Percentiles rank a stretch among this genome's conserved stretches.
Conservation (phyloP, 2,888 invertebrate genomes). For the Ophraella communa region DNA sequence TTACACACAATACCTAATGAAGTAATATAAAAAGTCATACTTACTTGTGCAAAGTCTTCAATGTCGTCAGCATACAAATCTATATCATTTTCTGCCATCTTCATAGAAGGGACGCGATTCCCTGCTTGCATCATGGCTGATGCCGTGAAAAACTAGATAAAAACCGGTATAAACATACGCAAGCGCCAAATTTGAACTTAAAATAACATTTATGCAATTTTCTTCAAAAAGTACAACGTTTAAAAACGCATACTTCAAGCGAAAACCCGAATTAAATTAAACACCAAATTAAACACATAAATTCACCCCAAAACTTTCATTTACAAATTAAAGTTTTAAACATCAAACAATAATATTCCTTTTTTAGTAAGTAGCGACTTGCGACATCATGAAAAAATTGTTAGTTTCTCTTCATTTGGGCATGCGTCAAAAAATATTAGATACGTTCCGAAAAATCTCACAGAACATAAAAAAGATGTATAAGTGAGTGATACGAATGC, state of each 20-base stretch:
- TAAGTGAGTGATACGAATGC: too few relatives aligned
- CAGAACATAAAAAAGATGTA: too few relatives aligned
- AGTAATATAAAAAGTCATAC: slow-evolving; percentile 13
- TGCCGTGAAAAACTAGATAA: neutral
- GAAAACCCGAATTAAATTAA: neutral
- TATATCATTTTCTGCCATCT: slow-evolving; percentile 96
- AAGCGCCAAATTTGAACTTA: slow-evolving; percentile 15
- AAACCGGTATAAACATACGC: slow-evolving; percentile 2
- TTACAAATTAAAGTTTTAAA: neutral
- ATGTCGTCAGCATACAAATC: slow-evolving; percentile 97
- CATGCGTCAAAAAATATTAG: too few relatives aligned
- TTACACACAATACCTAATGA: slow-evolving; percentile 11
- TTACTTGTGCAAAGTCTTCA: slow-evolving; percentile 87
- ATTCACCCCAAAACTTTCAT: neutral
- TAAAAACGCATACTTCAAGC: neutral
- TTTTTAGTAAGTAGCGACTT: too few relatives aligned
- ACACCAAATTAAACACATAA: neutral
- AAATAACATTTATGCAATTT: neutral
- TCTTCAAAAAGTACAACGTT: neutral
- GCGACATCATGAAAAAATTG: too few relatives aligned
- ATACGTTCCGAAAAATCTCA: too few relatives aligned
- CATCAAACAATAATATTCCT: too few relatives aligned
- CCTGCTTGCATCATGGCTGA: slow-evolving; percentile 27
- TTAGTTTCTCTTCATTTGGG: too few relatives aligned
- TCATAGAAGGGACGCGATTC: slow-evolving; percentile 47